These are phyloP conservation scores for Dryobotodes eremita DNA, from an alignment of 2,888 invertebrate species.

Conservation along the genomic window DNA sequence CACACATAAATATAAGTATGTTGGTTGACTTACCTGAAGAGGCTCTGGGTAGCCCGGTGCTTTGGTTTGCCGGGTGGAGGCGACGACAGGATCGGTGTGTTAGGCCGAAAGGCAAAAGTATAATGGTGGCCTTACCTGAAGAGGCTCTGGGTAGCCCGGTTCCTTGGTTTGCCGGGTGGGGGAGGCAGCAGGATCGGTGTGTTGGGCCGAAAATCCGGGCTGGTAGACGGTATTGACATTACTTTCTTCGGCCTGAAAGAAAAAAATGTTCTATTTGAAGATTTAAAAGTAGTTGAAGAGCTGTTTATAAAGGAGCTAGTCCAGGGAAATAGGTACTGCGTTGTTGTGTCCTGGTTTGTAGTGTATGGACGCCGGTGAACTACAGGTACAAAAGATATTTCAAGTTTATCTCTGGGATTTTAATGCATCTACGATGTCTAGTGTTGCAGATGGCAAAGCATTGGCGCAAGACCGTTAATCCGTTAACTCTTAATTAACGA, in stretches of 20 bases:
- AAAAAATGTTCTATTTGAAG: too few relatives aligned
- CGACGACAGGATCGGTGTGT: slow-evolving; percentile 65
- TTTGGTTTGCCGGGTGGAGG: slow-evolving; percentile 68
- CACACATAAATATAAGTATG: neutral
- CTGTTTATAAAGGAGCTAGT: too few relatives aligned
- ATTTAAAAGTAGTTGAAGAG: neutral
- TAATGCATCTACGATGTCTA: too few relatives aligned
- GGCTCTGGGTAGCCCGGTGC: slow-evolving; percentile 92
- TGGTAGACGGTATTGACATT: slow-evolving; percentile 69
- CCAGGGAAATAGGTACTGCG: too few relatives aligned
- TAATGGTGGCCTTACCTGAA: slow-evolving; percentile 82
- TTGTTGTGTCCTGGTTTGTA: too few relatives aligned
- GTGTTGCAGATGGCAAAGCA: too few relatives aligned
- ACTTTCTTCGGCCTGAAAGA: slow-evolving; percentile 79
- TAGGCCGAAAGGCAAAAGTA: slow-evolving; percentile 75
- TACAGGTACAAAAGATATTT: too few relatives aligned
- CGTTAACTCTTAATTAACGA: too few relatives aligned
- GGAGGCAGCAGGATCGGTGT: slow-evolving; percentile 57
- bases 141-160: slow-evolving; percentile 92
- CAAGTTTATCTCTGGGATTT: too few relatives aligned
- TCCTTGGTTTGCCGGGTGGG: slow-evolving; percentile 73
- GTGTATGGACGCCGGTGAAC: too few relatives aligned
- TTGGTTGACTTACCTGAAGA: slow-evolving; percentile 84
- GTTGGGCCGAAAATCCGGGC: slow-evolving; percentile 81
- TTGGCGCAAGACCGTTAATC: too few relatives aligned